These are phyloP conservation scores for Campylorhamphus procurvoides DNA, from an alignment of 2,113 vertebrate genomes.

Conservation along the genomic window DNA sequence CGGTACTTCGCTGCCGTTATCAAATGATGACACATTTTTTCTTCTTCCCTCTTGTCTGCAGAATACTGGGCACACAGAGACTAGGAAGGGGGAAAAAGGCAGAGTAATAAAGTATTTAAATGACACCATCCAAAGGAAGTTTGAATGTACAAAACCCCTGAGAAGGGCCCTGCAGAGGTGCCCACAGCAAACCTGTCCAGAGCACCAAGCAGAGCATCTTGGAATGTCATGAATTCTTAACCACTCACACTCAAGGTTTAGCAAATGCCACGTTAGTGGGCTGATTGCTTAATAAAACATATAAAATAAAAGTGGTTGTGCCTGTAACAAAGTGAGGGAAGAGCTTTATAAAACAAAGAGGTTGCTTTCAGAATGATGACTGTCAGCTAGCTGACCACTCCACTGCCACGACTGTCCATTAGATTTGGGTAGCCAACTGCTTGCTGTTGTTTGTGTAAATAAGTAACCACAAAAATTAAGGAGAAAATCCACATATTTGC, in stretches of 20 bases:
- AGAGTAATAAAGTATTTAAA: neutral
- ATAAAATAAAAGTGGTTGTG: neutral
- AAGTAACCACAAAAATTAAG: neutral
- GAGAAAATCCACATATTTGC: neutral
- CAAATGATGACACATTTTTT: constrained; percentile 98
- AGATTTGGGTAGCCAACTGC: neutral
- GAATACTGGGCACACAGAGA: constrained; percentile 94
- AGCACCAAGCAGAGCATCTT: neutral
- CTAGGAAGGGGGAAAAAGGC: constrained; percentile 63
- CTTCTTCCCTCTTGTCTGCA: constrained; percentile 94
- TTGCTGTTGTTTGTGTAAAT: neutral
- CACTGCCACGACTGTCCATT: neutral
- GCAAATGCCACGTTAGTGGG: neutral
- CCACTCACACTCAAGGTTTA: neutral
- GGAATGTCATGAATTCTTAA: neutral
- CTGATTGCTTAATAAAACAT: neutral
- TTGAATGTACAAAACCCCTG: neutral
- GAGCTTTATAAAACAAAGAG: neutral
- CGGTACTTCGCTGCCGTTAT: constrained; percentile 94
- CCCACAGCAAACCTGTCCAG: neutral
- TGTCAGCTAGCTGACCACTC: neutral
- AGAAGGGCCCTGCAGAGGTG: neutral
- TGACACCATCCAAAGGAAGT: neutral
- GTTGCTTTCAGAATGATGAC: neutral
- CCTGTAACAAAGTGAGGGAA: neutral